phyloP scores from a whole-genome alignment of 2,888 invertebrate genomes.

The Empis livida region DNA sequence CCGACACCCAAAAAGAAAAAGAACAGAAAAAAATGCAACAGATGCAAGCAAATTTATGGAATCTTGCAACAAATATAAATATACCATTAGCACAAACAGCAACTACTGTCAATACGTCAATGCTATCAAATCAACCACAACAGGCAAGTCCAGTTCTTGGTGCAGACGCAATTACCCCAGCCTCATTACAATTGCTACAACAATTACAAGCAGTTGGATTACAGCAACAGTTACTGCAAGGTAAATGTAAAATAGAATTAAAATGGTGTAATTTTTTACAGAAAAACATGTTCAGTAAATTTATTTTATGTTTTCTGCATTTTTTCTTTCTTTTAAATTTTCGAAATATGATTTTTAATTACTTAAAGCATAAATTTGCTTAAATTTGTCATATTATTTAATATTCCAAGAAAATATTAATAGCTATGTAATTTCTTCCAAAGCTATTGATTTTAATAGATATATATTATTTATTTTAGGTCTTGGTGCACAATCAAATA shows the following conservation, averaged over 20 bases:
- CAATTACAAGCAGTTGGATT: slow-evolving; percentile 53
- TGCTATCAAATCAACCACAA: slow-evolving; percentile 35
- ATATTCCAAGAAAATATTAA: too few relatives aligned
- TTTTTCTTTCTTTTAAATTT: too few relatives aligned
- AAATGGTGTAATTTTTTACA: too few relatives aligned
- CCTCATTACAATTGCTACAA: slow-evolving; percentile 50
- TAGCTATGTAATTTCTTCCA: too few relatives aligned
- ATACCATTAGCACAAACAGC: slow-evolving; percentile 40
- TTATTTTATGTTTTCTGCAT: too few relatives aligned
- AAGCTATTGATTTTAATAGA: too few relatives aligned
- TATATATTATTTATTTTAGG: slow-evolving; percentile 13
- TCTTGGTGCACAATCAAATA: slow-evolving; percentile 29
- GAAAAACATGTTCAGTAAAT: too few relatives aligned
- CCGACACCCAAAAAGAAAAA: slow-evolving; percentile 98
- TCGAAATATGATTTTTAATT: too few relatives aligned
- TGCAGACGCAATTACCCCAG: slow-evolving; percentile 42
- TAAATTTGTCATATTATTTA: too few relatives aligned
- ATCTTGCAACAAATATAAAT: slow-evolving; percentile 48
- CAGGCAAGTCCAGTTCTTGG: slow-evolving; percentile 35
- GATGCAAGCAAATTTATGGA: slow-evolving; percentile 87
- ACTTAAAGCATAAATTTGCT: too few relatives aligned
- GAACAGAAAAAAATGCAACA: slow-evolving; percentile 93
- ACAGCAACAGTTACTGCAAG: slow-evolving; percentile 50
- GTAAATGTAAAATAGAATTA: slow-evolving; percentile 28
- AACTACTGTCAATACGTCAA: slow-evolving; percentile 39